Evolutionary conservation across 2,113 vertebrate genomes (phyloP).

Genomic region (Corynorhinus townsendii): DNA sequence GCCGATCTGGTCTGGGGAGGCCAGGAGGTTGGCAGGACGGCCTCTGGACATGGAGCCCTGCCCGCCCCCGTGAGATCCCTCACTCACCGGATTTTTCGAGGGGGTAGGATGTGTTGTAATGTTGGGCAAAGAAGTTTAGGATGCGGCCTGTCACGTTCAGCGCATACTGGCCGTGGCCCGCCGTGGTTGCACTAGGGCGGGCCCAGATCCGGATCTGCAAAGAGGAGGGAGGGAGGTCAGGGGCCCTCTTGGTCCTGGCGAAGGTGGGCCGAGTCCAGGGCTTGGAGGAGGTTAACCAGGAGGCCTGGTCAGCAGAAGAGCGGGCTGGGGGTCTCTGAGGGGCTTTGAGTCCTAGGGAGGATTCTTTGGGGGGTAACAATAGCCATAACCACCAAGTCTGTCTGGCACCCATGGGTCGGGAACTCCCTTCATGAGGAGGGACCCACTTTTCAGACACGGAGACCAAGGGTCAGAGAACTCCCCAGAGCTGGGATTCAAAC

Average conservation of each 20-base stretch:
- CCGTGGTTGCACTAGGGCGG: conserved; percentile 77
- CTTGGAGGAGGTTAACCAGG: background rate
- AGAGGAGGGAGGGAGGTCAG: background rate
- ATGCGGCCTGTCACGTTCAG: conserved; percentile 82
- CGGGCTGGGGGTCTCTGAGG: too few relatives aligned
- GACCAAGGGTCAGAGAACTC: background rate
- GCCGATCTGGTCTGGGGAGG: conserved; percentile 88
- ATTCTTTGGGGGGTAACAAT: fast-evolving
- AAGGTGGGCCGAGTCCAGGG: too few relatives aligned
- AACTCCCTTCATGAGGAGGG: background rate
- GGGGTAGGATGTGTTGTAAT: conserved; percentile 85
- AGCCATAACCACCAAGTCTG: background rate
- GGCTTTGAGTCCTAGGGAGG: background rate
- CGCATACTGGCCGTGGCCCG: conserved; percentile 81
- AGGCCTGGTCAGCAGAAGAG: background rate
- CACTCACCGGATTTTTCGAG: conserved; percentile 88
- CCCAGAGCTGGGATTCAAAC: background rate
- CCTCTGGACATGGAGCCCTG: fast-evolving
- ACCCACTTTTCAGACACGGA: background rate
- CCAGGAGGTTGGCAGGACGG: background rate
- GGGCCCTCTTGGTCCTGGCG: too few relatives aligned
- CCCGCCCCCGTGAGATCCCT: fast-evolving
- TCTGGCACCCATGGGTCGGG: background rate
- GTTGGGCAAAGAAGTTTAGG: conserved; percentile 81
- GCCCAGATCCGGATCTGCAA: conserved; percentile 92